Base-by-base conservation (phyloP, 2,113 vertebrate species). In the Dryoscopus gambensis region DNA sequence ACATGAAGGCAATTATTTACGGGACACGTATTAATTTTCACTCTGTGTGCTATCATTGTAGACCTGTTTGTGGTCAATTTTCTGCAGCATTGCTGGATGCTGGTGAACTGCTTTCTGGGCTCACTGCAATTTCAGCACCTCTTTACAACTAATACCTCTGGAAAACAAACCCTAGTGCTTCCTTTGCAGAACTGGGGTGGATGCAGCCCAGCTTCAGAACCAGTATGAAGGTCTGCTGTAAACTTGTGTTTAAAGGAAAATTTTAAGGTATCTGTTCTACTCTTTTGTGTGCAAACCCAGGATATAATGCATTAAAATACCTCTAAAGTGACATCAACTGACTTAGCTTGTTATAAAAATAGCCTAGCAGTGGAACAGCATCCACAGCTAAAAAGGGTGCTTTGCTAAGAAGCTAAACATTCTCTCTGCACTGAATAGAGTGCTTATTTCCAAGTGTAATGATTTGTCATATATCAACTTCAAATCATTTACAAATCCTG, bases 1-100 rank as follows among this genome's bases (percentile, higher is more conserved):
- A 90, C 90, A 97, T 85, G 63, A 90, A 95, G 74, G 78, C 68
- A 94, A 78, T 89, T 79, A 94, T 96, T 87, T 95, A 73, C 3
- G 68, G 47, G 55, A 84, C 82, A 73, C 87, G 49, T 63, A 83
- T 7, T 95, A 94, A 96, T 97, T 96, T 96, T 81, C 76, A 95
- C 84, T 92, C 81, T 18, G 78, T 65, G 53, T 90, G 96, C 57
- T 86, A 88, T 95, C 93, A 91, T 86, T 96, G 78, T 74, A 87
- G 59, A 95, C 60, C 90, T 92, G 81, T 83, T 93, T 93, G 93
- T n/a, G 47, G 71, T 57, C 6, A 14, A 82, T 86, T 95, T 88
- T 90, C 80, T 92, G 68, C 25, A 84, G 68, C 85, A 70, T 78
- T 94, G 44, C 18, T 86, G 52, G 52, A 68, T 82, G 77, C 79